Percentiles rank a stretch among this genome's conserved stretches.
Evolutionary conservation across 1,140 invertebrate species (phyloP).

Genomic region (Ceratosolen fusciceps): DNA sequence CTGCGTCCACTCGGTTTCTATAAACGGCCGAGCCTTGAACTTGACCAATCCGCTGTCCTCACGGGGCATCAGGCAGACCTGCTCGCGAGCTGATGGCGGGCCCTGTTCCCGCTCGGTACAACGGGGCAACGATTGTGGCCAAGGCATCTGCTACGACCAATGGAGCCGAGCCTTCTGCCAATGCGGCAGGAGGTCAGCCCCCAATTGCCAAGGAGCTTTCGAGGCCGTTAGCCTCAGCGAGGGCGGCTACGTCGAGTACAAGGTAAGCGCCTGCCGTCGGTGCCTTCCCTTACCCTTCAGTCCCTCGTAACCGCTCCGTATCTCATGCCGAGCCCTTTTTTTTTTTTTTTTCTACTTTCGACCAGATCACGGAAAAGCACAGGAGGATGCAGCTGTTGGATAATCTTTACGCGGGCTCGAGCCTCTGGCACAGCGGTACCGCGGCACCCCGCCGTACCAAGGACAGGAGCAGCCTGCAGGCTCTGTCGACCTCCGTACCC

Average conservation of each 20-base stretch:
- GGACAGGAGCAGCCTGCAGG: constrained; percentile 48
- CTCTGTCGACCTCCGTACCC: constrained; percentile 62
- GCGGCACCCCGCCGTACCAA: constrained; percentile 57
- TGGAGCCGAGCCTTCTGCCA: constrained; percentile 84
- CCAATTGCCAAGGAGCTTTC: constrained; percentile 84
- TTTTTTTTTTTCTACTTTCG: no score
- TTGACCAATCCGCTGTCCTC: constrained; percentile 82
- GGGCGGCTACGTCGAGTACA: constrained; percentile 84
- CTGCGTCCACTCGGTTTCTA: constrained; percentile 89
- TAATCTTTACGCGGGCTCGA: constrained; percentile 81
- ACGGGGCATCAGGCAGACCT: constrained; percentile 81
- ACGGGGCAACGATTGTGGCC: constrained; percentile 75
- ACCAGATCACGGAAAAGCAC: constrained; percentile 87
- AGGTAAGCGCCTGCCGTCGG: constrained; percentile 56
- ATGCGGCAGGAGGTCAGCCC: constrained; percentile 79
- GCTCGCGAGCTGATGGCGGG: constrained; percentile 77
- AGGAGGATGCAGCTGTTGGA: constrained; percentile 87
- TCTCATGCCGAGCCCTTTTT: background rate
- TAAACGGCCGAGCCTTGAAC: constrained; percentile 88
- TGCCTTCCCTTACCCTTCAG: background rate
- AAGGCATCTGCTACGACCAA: constrained; percentile 84
- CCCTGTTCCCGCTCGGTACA: constrained; percentile 72
- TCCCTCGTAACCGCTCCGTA: background rate
- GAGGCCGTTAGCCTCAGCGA: constrained; percentile 84
- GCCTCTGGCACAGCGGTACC: constrained; percentile 75